These are phyloP conservation scores for Phodopus roborovskii DNA, from an alignment of 2,113 vertebrate genomes.

Conservation along the genomic window DNA sequence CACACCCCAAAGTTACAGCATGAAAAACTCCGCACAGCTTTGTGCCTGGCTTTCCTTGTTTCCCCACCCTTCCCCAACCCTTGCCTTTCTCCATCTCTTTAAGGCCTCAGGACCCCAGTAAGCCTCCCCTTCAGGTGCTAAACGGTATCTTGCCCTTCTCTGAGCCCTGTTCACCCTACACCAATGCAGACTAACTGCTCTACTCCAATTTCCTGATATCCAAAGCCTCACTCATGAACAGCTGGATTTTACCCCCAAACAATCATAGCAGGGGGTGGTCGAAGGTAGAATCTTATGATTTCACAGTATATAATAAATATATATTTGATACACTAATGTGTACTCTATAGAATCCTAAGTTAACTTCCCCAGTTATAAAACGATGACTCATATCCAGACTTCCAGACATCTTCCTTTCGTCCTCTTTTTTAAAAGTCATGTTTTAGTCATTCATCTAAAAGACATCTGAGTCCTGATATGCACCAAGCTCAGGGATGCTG, in stretches of 20 bases:
- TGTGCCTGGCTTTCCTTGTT: background rate
- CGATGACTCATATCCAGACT: background rate
- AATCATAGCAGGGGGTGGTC: background rate
- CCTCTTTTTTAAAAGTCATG: background rate
- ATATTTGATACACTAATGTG: background rate
- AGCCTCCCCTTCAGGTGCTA: background rate
- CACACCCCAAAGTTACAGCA: background rate
- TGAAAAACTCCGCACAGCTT: background rate
- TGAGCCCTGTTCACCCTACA: background rate
- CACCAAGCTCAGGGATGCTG: background rate
- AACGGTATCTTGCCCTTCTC: background rate
- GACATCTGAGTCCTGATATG: background rate
- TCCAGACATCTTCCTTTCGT: background rate
- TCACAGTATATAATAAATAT: background rate
- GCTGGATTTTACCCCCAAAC: background rate
- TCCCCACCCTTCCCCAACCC: background rate
- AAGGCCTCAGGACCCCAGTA: background rate
- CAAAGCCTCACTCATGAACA: rapidly evolving
- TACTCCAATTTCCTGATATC: background rate
- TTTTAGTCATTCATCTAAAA: background rate
- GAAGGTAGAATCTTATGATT: background rate
- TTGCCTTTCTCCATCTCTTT: background rate
- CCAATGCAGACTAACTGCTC: background rate
- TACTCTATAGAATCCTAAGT: background rate
- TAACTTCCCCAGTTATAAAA: background rate